Evolutionary conservation across 2,888 invertebrate species (phyloP).

Genomic region (Xanthorhoe designata): DNA sequence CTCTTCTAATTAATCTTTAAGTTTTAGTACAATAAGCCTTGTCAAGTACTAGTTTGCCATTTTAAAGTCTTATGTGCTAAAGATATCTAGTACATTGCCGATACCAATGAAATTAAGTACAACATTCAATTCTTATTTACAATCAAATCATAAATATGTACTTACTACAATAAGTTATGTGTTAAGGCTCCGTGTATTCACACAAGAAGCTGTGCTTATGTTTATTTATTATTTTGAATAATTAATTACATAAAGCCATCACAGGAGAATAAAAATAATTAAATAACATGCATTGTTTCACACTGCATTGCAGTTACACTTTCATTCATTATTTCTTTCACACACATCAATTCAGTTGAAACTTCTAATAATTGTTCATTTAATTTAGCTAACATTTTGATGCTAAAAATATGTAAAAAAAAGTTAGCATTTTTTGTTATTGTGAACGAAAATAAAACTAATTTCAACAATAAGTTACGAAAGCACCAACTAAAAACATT

Average conservation of each 20-base stretch:
- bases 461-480: background rate
- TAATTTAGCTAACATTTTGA: background rate
- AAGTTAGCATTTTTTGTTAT: background rate
- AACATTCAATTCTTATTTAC: constrained; percentile 79
- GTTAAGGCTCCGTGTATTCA: constrained; percentile 64
- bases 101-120: constrained; percentile 78
- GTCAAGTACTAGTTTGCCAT: constrained; percentile 6
- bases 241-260: constrained; percentile 42
- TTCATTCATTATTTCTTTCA: constrained; percentile 36
- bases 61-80: constrained; percentile 3
- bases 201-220: constrained; percentile 61
- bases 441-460: background rate
- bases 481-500: background rate
- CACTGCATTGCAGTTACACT: constrained; percentile 64
- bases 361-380: constrained; percentile 3
- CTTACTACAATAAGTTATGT: constrained; percentile 72
- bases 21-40: constrained; percentile 21
- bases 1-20: constrained; percentile 1
- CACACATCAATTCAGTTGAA: constrained; percentile 17
- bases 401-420: background rate
- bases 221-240: constrained; percentile 39
- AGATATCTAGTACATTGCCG: constrained; percentile 52
- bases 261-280: constrained; percentile 38
- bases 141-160: constrained; percentile 74
- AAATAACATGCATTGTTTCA: constrained; percentile 50